phyloP scores from a whole-genome alignment of 2,888 invertebrate species.

The Thumatha senex region DNA sequence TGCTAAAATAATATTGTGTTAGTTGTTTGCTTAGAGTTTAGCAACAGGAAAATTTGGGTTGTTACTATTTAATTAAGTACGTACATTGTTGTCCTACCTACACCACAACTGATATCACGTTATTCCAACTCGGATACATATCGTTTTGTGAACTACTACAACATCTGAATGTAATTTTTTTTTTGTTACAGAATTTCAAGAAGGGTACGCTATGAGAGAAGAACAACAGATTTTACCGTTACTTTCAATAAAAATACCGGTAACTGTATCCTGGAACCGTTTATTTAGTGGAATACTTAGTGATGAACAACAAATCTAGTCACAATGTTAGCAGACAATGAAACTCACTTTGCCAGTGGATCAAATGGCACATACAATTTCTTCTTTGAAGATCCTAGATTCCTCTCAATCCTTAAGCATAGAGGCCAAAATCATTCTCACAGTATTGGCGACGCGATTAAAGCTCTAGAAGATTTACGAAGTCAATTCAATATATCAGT shows the following conservation, averaged over 20 bases:
- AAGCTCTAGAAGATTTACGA: slow-evolving; percentile 63
- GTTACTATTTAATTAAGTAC: background rate
- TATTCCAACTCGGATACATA: too few species aligned
- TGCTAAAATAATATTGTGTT: background rate
- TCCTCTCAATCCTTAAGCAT: slow-evolving; percentile 62
- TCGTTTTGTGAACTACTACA: too few species aligned
- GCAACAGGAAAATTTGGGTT: background rate
- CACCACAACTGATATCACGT: too few species aligned
- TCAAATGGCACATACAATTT: slow-evolving; percentile 52
- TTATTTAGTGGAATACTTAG: slow-evolving; percentile 39
- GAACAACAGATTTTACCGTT: slow-evolving; percentile 1
- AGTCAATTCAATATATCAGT: slow-evolving; percentile 68
- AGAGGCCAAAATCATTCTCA: slow-evolving; percentile 56
- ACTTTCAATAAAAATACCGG: slow-evolving; percentile 8
- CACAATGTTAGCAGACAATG: slow-evolving; percentile 67
- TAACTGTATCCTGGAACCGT: slow-evolving; percentile 4
- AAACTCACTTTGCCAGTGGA: slow-evolving; percentile 39
- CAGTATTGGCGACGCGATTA: slow-evolving; percentile 63
- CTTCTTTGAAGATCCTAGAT: slow-evolving; percentile 60
- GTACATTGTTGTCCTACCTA: background rate
- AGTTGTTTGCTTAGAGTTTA: background rate
- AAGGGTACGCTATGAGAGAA: slow-evolving; percentile 28
- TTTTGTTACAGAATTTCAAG: slow-evolving; percentile 16
- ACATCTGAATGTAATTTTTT: too few species aligned
- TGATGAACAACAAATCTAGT: slow-evolving; percentile 56